Evolutionary conservation across 92 coral and sea anemone species (phyloP), one percentile per base, ranked within the genome.

Genomic region (Epizoanthus illoricatus): DNA sequence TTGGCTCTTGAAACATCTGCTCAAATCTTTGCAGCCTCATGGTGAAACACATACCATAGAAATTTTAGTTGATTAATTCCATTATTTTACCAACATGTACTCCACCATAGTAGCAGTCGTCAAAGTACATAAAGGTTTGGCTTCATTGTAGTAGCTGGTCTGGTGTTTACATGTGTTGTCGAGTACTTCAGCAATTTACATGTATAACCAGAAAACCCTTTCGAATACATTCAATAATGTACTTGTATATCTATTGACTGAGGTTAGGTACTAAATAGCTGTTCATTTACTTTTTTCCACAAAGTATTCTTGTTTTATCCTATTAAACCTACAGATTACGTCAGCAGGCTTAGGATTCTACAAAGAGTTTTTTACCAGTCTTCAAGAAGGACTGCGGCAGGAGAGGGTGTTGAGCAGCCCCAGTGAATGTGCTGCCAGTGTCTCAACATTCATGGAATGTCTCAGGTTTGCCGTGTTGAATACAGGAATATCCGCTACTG

Each of bases 371-470:
- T 91, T 96, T 68, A 83, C 40, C 54, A 91, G 81, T 76, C 81
- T 91, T 28, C 90, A 69, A 61, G 95, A 89, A 57, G 98, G 99
- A 28, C 80, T 96, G n/a, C 81, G 68, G 15, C 89, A 84, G 45
- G 86, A 75, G 59, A 87, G 81, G 66, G 94, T 94, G 49, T 84
- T 75, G 61, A 89, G 81, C 69, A 96, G 98, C 74, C 92, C 89
- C 41, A 91, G 92, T 67, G 98, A 96, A 82, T 81, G 96, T 79
- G 92, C 90, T 23, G 96, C 94, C 40, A 81, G 90, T 20, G 82
- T 93, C 81, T 79, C 92, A 65, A 91, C 97, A 12, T 96, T 94
- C 65, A 96, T 96, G 98, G 99, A 96, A 69, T 96, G 99, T 63
- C 84, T 93, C 55, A 81, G 85, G 76, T 96, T 91, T 49, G 88